A percentile compares a stretch with the other conserved stretches of the same genome.
These are phyloP conservation scores for Strigamia transsilvanica DNA, from an alignment of 2,888 invertebrate species.

Conservation along the genomic window DNA sequence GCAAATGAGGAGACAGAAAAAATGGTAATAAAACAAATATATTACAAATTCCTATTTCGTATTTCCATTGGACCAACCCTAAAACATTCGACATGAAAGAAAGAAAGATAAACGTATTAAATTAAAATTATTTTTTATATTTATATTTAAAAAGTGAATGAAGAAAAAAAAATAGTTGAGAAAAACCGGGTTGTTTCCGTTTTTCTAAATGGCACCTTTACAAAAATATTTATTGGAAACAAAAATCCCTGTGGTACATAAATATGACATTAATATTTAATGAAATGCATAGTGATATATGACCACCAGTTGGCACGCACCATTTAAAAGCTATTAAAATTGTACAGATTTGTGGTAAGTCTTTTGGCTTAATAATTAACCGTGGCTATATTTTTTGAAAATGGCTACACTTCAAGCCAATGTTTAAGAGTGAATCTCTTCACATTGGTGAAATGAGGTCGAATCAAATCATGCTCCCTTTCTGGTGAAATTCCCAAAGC, in stretches of 20 bases:
- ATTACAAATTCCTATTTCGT: conserved; percentile 21
- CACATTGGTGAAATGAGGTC: conserved; percentile 4
- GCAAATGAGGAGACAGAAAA: conserved; percentile 1
- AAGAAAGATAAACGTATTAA: not conserved
- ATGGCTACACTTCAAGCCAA: conserved; percentile 48
- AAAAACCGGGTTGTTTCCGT: not conserved
- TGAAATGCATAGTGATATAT: conserved; percentile 33
- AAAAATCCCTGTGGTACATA: conserved; percentile 31
- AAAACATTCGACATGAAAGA: not conserved
- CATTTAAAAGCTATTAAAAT: conserved; percentile 28
- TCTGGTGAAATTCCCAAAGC: conserved; percentile 52
- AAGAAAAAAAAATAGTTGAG: not conserved
- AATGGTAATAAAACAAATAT: not conserved
- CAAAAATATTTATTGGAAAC: conserved; percentile 7
- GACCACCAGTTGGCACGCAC: conserved; percentile 24
- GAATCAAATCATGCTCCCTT: conserved; percentile 46
- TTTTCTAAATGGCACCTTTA: conserved; percentile 33
- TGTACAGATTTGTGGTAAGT: not conserved
- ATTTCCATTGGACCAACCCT: conserved; percentile 6
- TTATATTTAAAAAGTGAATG: not conserved
- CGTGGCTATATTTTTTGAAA: not conserved
- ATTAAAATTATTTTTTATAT: not conserved
- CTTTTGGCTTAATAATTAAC: conserved; percentile 10
- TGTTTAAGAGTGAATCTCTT: conserved; percentile 48
- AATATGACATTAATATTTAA: conserved; percentile 18